Evolutionary conservation across 2,888 invertebrate genomes (phyloP).

Genomic region (Thymelicus lineola): DNA sequence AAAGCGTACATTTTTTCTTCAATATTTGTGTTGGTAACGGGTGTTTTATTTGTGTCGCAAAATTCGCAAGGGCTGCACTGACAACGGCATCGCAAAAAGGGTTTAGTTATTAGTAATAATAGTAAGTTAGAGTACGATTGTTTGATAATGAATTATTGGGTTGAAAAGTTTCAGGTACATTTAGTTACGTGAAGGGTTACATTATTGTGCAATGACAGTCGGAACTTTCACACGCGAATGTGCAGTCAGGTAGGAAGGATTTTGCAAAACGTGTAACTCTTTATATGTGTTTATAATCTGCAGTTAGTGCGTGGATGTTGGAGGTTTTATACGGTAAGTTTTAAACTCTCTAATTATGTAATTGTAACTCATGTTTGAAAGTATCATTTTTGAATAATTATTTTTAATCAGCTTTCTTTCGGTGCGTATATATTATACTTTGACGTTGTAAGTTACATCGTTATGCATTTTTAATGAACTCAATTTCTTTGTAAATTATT

Average conservation of each 20-base stretch:
- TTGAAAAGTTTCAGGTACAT: constrained; percentile 84
- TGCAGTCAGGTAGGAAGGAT: constrained; percentile 63
- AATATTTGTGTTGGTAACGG: constrained; percentile 82
- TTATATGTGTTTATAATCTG: neutral
- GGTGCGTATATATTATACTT: too few species aligned
- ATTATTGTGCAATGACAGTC: constrained; percentile 72
- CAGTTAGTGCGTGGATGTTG: neutral
- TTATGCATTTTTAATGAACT: too few species aligned
- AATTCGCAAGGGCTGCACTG: constrained; percentile 78
- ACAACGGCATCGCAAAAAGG: constrained; percentile 72
- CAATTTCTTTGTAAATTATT: too few species aligned
- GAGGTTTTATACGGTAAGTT: neutral
- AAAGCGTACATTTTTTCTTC: constrained; percentile 73
- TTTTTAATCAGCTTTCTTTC: too few species aligned
- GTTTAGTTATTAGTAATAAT: constrained; percentile 79
- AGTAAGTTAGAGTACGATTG: constrained; percentile 78
- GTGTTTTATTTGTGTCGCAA: constrained; percentile 83
- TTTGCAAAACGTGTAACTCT: constrained; percentile 14
- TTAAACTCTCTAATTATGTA: too few species aligned
- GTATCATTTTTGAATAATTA: too few species aligned
- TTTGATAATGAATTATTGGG: constrained; percentile 84
- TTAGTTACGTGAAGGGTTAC: constrained; percentile 81
- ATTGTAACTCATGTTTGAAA: too few species aligned
- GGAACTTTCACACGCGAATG: constrained; percentile 77
- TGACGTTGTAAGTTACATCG: too few species aligned